These are phyloP conservation scores for Premnoplex brunnescens DNA, from an alignment of 2,797 vertebrate species.

Conservation along the genomic window DNA sequence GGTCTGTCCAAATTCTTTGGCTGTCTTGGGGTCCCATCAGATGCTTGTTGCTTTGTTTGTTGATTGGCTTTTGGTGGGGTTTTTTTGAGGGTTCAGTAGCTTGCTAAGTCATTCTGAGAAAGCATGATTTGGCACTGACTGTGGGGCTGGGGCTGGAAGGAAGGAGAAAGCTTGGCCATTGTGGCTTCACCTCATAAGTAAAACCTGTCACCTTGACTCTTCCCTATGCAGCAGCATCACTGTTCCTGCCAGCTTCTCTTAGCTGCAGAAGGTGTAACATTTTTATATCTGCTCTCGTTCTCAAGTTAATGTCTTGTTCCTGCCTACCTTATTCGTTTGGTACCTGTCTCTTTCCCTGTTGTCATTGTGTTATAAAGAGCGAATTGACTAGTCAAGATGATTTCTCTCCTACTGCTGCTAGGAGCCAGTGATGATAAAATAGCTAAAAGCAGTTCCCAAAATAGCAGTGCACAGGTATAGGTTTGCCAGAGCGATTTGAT, in stretches of 20 bases:
- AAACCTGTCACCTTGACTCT: neutral
- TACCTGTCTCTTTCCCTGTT: conserved; percentile 41
- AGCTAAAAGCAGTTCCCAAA: conserved; percentile 34
- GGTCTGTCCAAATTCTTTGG: neutral
- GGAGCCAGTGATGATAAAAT: conserved; percentile 26
- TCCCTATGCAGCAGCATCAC: neutral
- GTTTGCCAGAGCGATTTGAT: neutral
- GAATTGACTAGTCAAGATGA: conserved; percentile 49
- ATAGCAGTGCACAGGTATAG: conserved; percentile 43
- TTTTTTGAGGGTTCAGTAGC: neutral
- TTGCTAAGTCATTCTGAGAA: neutral
- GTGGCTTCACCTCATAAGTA: neutral
- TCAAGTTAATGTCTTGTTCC: conserved; percentile 35
- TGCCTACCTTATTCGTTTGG: conserved; percentile 41
- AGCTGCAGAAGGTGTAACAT: neutral
- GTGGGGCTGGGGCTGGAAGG: neutral
- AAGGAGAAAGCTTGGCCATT: neutral
- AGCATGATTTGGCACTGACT: neutral
- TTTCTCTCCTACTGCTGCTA: conserved; percentile 26
- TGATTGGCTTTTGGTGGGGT: too few relatives aligned
- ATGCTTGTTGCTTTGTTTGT: neutral
- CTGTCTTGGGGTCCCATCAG: neutral
- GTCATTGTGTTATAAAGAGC: neutral
- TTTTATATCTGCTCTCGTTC: conserved; percentile 31
- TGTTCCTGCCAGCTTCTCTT: neutral